Evolutionary conservation across 2,888 invertebrate genomes (phyloP).

Genomic region (Leptopilina drosophilae): DNA sequence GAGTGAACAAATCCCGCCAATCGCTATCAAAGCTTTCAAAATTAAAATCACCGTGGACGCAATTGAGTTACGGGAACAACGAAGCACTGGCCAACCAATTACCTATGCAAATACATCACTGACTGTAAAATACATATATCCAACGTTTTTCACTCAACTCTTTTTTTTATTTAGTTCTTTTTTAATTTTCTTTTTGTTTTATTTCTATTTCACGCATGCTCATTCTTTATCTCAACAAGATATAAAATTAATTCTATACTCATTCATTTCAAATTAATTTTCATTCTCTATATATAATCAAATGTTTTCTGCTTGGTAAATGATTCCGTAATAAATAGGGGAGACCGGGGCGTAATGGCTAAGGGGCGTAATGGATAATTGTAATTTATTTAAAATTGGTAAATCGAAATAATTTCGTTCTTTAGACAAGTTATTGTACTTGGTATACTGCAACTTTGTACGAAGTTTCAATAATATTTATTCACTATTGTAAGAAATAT

Average conservation of each 20-base stretch:
- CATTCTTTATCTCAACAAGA: background rate
- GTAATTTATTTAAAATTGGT: no score
- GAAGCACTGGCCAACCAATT: constrained; percentile 63
- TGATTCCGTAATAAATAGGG: background rate
- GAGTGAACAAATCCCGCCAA: constrained; percentile 50
- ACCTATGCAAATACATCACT: constrained; percentile 67
- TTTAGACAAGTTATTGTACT: no score
- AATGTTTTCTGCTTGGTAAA: background rate
- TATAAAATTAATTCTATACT: background rate
- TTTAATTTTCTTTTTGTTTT: no score
- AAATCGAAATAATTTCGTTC: no score
- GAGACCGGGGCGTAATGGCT: no score
- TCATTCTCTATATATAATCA: background rate
- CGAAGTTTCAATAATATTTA: no score
- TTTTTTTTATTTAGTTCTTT: background rate
- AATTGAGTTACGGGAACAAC: constrained; percentile 65
- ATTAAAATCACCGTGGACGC: constrained; percentile 64
- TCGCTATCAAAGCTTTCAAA: constrained; percentile 60
- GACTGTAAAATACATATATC: constrained; percentile 40
- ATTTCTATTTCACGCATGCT: background rate
- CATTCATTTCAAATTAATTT: background rate
- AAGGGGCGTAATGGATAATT: no score
- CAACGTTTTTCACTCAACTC: constrained; percentile 10
- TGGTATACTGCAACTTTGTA: no score
- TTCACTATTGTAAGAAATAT: no score